Base-by-base conservation (phyloP, 2,797 vertebrate genomes). In the Sebastes melanostomus region DNA sequence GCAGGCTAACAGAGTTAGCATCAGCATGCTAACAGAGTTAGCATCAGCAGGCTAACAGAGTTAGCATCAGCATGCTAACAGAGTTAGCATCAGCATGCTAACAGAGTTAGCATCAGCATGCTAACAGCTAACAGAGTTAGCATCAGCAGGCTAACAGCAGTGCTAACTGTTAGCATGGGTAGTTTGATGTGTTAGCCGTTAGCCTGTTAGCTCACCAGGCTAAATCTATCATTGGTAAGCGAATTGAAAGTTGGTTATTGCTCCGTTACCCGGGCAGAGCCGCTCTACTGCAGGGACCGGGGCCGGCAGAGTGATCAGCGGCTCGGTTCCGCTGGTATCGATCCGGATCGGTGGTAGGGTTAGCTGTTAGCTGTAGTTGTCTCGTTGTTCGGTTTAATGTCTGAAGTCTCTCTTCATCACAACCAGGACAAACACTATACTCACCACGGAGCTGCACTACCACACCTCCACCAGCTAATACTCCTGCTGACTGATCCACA, bases 121-220 rank as follows among this genome's bases (percentile, higher is more conserved):
- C 34, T 34, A 34, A 3, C 30, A 29, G 30, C 30, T 30, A 30
- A 36, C 67, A 34, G 11, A 8, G 69, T 63, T 88, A 90, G 89
- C 90, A 38, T 71, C 80, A 58, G 75, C 60, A 55, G 6, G 87
- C 85, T 82, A 88, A 42, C 68, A 30, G 11, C 27, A 38, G 36
- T 38, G 36, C 36, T 38, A 38, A 38, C 4, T 14, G 69, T 63
- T 88, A 90, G 89, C 90, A 67, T 30, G 8, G 83, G 4, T 38
- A 78, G 85, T 73, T 81, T 79, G 71, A 82, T 86, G 74, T 81
- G 71, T 76, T 73, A 85, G 82, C 83, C 75, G 67, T 20, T 25
- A 85, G 81, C 83, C 75, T 75, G 68, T 27, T 25, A 58, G 71
- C 73, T 78, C 30, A 16, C 10, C 65, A 50, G 36, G 72, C 32